Conservation (phyloP, 2,888 invertebrate genomes). For the Onchidella celtica region DNA sequence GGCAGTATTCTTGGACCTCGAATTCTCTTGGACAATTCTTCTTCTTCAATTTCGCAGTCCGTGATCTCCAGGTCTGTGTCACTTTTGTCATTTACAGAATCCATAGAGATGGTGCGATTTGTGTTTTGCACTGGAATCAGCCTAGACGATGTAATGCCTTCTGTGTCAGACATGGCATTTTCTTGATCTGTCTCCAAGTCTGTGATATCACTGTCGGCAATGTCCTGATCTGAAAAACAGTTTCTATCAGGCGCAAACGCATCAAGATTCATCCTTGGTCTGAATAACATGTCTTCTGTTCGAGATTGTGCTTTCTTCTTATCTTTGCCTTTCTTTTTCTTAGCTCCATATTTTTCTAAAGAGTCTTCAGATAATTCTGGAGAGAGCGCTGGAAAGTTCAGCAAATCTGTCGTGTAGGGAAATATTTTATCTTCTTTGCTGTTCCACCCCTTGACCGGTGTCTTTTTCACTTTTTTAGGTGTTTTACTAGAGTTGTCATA, state of each 20-base stretch:
- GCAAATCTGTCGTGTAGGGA: slow-evolving; percentile 43
- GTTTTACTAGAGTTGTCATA: neutral
- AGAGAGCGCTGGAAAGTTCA: slow-evolving; percentile 32
- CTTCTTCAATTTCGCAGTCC: slow-evolving; percentile 53
- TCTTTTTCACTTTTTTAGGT: slow-evolving; percentile 37
- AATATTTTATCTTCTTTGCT: slow-evolving; percentile 25
- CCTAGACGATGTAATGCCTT: slow-evolving; percentile 46
- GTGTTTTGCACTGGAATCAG: slow-evolving; percentile 49
- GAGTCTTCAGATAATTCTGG: neutral
- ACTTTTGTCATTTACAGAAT: slow-evolving; percentile 13
- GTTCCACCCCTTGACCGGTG: slow-evolving; percentile 36
- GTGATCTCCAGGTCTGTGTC: slow-evolving; percentile 52
- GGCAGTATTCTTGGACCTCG: slow-evolving; percentile 34
- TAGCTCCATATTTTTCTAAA: slow-evolving; percentile 25
- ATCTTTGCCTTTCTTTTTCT: slow-evolving; percentile 14
- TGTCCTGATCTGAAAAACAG: slow-evolving; percentile 52
- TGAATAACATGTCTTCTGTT: slow-evolving; percentile 50
- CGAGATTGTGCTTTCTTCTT: slow-evolving; percentile 34
- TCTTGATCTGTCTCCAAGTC: slow-evolving; percentile 50
- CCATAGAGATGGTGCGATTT: slow-evolving; percentile 41
- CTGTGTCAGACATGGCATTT: slow-evolving; percentile 52
- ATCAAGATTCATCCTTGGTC: slow-evolving; percentile 36
- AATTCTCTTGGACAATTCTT: neutral
- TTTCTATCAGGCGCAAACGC: slow-evolving; percentile 46
- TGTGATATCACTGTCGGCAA: slow-evolving; percentile 43